Evolutionary conservation across 2,888 invertebrate genomes (phyloP).

Genomic region (Stramonita haemastoma): DNA sequence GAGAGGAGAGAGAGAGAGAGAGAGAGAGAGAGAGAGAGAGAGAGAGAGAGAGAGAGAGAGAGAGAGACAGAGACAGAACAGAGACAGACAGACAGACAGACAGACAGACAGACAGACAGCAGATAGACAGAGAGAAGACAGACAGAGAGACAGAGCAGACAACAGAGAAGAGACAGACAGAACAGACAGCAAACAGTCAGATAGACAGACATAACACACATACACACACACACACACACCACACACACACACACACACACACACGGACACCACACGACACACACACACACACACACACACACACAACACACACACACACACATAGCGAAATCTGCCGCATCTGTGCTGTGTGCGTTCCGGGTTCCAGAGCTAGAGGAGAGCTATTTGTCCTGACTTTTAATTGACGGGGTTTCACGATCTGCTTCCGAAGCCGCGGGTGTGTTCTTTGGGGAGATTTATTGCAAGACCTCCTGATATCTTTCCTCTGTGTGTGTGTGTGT

Average conservation of each 20-base stretch:
- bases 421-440: not conserved
- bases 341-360: not conserved
- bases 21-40: not conserved
- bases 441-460: not conserved
- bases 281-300: not conserved
- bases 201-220: too few species aligned
- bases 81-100: not conserved
- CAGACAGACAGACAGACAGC: not conserved
- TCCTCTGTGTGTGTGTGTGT: too few species aligned
- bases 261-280: not conserved
- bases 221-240: not conserved
- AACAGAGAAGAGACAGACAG: not conserved
- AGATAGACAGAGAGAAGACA: not conserved
- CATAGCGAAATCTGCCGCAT: not conserved
- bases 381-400: not conserved
- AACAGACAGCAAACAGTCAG: not conserved
- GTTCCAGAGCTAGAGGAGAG: not conserved
- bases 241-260: not conserved
- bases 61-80: not conserved
- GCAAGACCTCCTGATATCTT: too few species aligned
- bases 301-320: not conserved
- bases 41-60: not conserved
- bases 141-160: not conserved
- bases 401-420: not conserved
- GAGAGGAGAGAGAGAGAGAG: not conserved